Evolutionary conservation across 1,140 invertebrate genomes (phyloP), one percentile per base, ranked within the genome.

Genomic region (Phocides pigmalion): DNA sequence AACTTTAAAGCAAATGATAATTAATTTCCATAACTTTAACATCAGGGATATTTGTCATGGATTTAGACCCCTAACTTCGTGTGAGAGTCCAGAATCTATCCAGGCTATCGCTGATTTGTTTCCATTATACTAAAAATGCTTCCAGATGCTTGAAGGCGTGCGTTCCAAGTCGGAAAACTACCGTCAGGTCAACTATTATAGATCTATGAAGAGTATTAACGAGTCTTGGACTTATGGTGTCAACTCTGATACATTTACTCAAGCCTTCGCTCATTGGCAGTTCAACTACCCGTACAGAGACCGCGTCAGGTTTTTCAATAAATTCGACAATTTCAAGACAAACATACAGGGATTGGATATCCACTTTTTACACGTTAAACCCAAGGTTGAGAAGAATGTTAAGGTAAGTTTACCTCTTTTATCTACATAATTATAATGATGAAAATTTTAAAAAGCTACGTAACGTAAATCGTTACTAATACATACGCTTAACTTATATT

Each of bases 221-320:
- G 74, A 79, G 87, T 67, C 76, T 0, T 86, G 78, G 39, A 66
- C 49, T 0, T 97, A 97, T 76, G 96, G 96, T 2, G 93, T 97
- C 19, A 94, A 95, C 41, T 87, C 93, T 0, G 91, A 93, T 0
- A 93, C 93, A 17, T 79, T 97, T 0, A 92, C 93, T n/a, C 90
- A 92, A 50, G 83, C 97, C 5, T 72, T 95, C 0, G 84, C 94
- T 0, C 94, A 96, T 78, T 97, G 96, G 96, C 88, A 85, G 28
- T 94, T 93, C 4, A 93, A 95, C 46, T 98, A 96, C 74, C 92
- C 95, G 51, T 97, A 96, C 94, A 84, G 75, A 12, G 76, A 95
- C 56, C 87, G 95, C 17, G 94, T 95, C 76, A 84, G 83, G 4
- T 91, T 93, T 22, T 78, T 98, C 0, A 98, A 97, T 72, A 90